phyloP scores from a whole-genome alignment of 1,140 invertebrate species.

The Oppia nitens region DNA sequence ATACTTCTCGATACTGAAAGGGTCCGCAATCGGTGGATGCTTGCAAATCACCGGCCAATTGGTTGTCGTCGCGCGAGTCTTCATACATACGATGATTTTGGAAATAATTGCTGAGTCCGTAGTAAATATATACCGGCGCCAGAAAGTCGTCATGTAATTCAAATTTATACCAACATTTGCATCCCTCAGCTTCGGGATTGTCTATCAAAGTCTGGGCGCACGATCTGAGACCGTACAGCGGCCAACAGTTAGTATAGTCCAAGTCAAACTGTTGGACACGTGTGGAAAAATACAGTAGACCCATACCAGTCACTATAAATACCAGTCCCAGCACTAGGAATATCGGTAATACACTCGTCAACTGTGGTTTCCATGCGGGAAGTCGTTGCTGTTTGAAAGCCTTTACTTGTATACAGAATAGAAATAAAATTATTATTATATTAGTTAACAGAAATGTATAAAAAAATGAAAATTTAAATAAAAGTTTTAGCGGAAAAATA shows the following conservation, averaged over 20 bases:
- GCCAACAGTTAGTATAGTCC: constrained; percentile 15
- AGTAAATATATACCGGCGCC: constrained; percentile 85
- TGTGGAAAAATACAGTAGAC: constrained; percentile 72
- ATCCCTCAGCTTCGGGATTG: neutral
- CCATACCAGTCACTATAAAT: constrained; percentile 90
- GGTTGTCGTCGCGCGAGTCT: constrained; percentile 87
- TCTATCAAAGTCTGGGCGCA: constrained; percentile 17
- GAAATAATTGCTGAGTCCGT: constrained; percentile 92
- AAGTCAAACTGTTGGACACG: constrained; percentile 4
- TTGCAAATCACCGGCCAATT: constrained; percentile 51
- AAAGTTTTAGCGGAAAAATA: no score
- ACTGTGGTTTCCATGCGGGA: constrained; percentile 94
- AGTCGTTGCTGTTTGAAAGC: constrained; percentile 94
- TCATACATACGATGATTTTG: constrained; percentile 98
- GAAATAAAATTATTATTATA: no score
- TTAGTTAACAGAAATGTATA: no score
- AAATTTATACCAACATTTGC: constrained; percentile 14
- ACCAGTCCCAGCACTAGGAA: constrained; percentile 93
- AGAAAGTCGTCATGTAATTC: constrained; percentile 2
- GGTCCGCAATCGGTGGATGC: constrained; percentile 26
- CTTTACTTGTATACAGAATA: constrained; percentile 52
- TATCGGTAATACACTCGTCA: constrained; percentile 92
- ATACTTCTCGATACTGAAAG: constrained; percentile 18
- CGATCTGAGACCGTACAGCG: constrained; percentile 5
- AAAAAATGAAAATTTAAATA: no score